A percentile compares a stretch with the other conserved stretches of the same genome.
Conservation (phyloP, 2,888 invertebrate species). For the Ceriagrion tenellum region DNA sequence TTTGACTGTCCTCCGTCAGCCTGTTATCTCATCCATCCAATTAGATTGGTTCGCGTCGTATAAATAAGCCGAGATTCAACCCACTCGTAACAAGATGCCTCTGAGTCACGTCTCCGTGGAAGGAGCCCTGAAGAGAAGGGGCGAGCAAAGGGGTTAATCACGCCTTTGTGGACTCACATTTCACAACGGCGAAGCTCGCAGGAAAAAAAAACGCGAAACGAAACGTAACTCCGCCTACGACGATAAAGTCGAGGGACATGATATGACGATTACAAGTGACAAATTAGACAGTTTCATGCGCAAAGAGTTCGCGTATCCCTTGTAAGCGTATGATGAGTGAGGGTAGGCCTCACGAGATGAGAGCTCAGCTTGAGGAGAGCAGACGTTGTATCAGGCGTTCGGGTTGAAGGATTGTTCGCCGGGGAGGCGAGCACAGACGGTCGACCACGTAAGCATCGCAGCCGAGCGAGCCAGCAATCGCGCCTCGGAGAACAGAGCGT, state of each 20-base stretch:
- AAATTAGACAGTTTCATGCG: slow-evolving; percentile 46
- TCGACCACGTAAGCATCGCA: background rate
- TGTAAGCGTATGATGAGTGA: background rate
- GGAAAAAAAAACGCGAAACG: slow-evolving; percentile 16
- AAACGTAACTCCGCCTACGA: background rate
- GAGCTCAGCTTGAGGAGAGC: background rate
- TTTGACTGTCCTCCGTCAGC: background rate
- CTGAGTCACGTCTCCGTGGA: background rate
- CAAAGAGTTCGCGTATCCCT: slow-evolving; percentile 24
- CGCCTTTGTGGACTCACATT: slow-evolving; percentile 31
- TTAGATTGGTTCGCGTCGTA: background rate
- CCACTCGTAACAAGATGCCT: background rate
- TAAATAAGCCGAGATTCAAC: slow-evolving; percentile 22
- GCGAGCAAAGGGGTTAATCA: slow-evolving; percentile 45
- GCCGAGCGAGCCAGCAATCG: background rate
- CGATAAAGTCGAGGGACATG: slow-evolving; percentile 61
- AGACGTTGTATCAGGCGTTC: background rate
- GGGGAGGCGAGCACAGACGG: background rate
- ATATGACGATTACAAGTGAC: slow-evolving; percentile 58
- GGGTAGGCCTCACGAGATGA: no score
- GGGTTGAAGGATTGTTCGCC: slow-evolving; percentile 2
- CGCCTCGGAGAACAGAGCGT: background rate
- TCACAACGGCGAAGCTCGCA: slow-evolving; percentile 13
- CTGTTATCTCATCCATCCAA: background rate
- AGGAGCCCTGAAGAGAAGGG: background rate